Base-by-base conservation (phyloP, 92 coral and sea anemone genomes). In the Siderastrea radians region DNA sequence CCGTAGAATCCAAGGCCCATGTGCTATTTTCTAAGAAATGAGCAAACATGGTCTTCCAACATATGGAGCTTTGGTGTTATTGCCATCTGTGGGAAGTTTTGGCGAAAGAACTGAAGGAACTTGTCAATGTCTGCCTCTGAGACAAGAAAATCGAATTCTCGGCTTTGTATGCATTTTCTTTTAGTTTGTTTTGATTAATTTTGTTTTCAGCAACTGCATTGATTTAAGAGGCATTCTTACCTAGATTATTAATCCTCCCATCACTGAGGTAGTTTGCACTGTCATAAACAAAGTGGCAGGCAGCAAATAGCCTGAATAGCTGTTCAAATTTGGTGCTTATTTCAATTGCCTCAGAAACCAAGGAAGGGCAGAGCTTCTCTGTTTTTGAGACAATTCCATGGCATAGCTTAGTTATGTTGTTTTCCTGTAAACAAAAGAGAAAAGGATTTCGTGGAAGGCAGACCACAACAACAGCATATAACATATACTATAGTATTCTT, bases 11-110 rank as follows among this genome's bases (percentile, higher is more conserved):
- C 80, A 71, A 67, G 80, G 47, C 88, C 90, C 85, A 87, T 79
- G 12, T 87, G 90, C 80, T 57, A 79, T 45, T 44, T 26, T 49
- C 78, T 6, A 46, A 79, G 85, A 59, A 79, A 87, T 3, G 48
- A n/a, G 19, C 90, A 86, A 43, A 78, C 85, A 86, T 86, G 85
- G 16, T 60, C 85, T 65, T 86, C 80, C n/a, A 86, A 44, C 50
- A 79, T 78, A 12, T 79, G 90, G 0, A 79, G 85, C 16, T 86
- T 86, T 46, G 90, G 68, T 5, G 57, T 53, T 53, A 53, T 53
- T 5, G 57, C 0, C 57, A 53, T 53, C 6, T 53, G 57, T 53
- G 72, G 90, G 52, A 86, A 79, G 13, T 60, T 62, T 46, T 74
- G 8, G 12, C 84, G 43, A n/a, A 72, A 58, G 49, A 19, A 51